These are phyloP conservation scores for Plodia interpunctella DNA, from an alignment of 1,140 invertebrate species.

Conservation along the genomic window DNA sequence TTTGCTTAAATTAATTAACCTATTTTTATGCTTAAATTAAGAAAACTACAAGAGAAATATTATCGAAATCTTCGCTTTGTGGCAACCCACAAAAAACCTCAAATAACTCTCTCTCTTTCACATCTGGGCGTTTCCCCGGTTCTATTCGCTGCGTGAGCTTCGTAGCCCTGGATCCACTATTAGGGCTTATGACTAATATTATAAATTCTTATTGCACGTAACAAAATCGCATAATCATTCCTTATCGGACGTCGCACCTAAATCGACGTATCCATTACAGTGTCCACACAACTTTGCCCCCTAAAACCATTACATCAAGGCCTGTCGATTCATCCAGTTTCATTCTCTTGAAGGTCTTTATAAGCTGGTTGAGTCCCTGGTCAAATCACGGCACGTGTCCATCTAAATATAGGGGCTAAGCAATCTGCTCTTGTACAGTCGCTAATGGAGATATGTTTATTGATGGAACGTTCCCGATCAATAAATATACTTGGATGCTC, in stretches of 20 bases:
- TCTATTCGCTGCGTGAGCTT: too few relatives aligned
- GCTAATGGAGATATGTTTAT: not conserved
- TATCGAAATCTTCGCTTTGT: too few relatives aligned
- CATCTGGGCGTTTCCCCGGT: too few relatives aligned
- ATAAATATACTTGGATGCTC: too few relatives aligned
- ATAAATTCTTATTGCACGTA: not conserved
- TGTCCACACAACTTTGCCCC: not conserved
- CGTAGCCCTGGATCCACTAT: too few relatives aligned
- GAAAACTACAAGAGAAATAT: too few relatives aligned
- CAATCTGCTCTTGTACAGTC: not conserved
- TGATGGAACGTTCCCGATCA: not conserved
- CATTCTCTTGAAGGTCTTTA: not conserved
- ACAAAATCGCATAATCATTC: not conserved
- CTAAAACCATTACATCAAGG: not conserved
- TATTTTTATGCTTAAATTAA: too few relatives aligned
- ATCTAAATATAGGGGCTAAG: conserved; percentile 1
- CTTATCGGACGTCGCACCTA: not conserved
- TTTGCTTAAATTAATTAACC: too few relatives aligned
- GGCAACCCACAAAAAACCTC: too few relatives aligned
- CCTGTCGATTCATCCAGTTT: not conserved
- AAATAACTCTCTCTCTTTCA: too few relatives aligned
- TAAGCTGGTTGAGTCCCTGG: not conserved
- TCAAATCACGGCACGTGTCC: not conserved
- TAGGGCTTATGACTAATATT: too few relatives aligned
- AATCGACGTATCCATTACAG: conserved; percentile 3